Evolutionary conservation across 2,888 invertebrate species (phyloP).

Genomic region (Helleia helle): DNA sequence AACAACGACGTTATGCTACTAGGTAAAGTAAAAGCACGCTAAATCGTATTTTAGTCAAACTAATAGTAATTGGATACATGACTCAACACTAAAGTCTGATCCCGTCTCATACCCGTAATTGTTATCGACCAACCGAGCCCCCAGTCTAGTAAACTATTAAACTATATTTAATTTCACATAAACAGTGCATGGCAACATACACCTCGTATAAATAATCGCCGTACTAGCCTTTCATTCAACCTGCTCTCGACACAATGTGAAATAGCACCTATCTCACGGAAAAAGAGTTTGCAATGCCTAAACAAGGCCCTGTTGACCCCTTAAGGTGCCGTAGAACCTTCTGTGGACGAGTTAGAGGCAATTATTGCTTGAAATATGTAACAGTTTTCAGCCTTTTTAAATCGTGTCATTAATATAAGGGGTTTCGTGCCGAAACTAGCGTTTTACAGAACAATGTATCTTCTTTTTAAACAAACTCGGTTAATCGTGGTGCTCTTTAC

Average conservation of each 20-base stretch:
- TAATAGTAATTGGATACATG: slow-evolving; percentile 8
- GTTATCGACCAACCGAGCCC: slow-evolving; percentile 37
- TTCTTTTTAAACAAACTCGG: slow-evolving; percentile 54
- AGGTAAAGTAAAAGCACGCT: neutral
- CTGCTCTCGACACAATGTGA: slow-evolving; percentile 34
- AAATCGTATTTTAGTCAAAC: neutral
- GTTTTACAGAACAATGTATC: slow-evolving; percentile 59
- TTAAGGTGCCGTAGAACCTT: slow-evolving; percentile 28
- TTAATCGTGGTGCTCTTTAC: slow-evolving; percentile 42
- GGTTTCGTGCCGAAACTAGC: slow-evolving; percentile 68
- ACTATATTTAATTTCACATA: slow-evolving; percentile 63
- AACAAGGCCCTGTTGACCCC: slow-evolving; percentile 22
- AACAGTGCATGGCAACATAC: slow-evolving; percentile 56
- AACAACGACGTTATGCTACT: neutral
- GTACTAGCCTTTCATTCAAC: slow-evolving; percentile 38
- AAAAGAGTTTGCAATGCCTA: slow-evolving; percentile 39
- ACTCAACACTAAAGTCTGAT: slow-evolving; percentile 11
- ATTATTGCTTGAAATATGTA: slow-evolving; percentile 27
- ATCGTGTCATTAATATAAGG: slow-evolving; percentile 48
- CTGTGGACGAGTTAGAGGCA: slow-evolving; percentile 26
- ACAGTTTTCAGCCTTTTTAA: slow-evolving; percentile 38
- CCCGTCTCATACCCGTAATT: slow-evolving; percentile 24
- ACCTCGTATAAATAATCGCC: slow-evolving; percentile 49
- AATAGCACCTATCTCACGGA: slow-evolving; percentile 35
- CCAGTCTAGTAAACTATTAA: slow-evolving; percentile 59